Conservation (phyloP, 2,113 vertebrate genomes). For the Apaloderma vittatum region DNA sequence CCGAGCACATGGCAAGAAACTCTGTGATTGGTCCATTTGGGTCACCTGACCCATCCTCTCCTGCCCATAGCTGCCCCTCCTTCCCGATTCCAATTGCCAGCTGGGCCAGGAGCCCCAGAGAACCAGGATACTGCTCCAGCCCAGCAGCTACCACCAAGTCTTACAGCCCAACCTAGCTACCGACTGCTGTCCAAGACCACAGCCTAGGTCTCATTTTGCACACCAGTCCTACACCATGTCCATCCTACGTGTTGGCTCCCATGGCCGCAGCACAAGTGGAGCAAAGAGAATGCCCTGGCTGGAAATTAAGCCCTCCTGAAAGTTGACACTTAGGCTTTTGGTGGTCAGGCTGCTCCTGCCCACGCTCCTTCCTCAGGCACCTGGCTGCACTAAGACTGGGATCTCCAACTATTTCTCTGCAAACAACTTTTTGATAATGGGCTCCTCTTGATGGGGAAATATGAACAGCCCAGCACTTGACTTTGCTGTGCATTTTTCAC, state of each 20-base stretch:
- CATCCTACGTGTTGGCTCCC: background rate
- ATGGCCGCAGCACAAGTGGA: rapidly evolving
- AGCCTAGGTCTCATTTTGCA: background rate
- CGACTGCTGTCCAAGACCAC: background rate
- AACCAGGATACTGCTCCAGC: background rate
- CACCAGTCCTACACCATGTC: background rate
- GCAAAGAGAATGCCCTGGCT: background rate
- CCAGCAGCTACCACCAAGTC: background rate
- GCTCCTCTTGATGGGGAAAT: background rate
- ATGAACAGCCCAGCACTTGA: background rate
- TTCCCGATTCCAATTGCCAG: no score
- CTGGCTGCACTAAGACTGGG: rapidly evolving
- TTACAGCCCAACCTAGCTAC: background rate
- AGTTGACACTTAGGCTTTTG: background rate
- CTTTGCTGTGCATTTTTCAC: background rate
- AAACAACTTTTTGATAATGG: background rate
- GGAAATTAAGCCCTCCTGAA: background rate
- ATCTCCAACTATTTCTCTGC: background rate
- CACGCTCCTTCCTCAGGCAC: background rate
- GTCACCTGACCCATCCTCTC: no score
- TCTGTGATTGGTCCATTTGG: no score
- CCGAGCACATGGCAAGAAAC: no score
- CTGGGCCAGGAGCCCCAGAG: no score
- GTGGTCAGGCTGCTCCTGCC: background rate
- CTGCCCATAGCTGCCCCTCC: no score